Evolutionary conservation across 2,888 invertebrate genomes (phyloP).

Genomic region (Aphidius colemani): DNA sequence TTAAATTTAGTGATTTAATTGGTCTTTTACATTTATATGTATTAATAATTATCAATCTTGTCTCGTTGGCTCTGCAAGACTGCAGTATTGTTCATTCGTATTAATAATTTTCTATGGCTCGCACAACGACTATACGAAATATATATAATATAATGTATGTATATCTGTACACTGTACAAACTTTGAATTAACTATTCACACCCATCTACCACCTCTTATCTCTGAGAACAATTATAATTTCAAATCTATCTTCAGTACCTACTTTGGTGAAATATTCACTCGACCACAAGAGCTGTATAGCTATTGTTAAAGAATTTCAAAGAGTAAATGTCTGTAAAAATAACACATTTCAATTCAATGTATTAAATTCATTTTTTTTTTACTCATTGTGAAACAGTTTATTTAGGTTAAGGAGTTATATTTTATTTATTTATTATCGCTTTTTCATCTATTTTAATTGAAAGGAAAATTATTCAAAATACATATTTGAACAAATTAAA

Average conservation of each 20-base stretch:
- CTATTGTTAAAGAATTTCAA: no score
- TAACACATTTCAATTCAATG: no score
- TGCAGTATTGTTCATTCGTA: conserved; percentile 17
- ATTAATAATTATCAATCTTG: conserved; percentile 3
- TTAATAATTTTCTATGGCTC: conserved; percentile 11
- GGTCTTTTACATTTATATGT: conserved; percentile 2
- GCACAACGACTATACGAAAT: not conserved
- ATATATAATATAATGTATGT: not conserved
- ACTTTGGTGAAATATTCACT: not conserved
- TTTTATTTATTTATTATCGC: no score
- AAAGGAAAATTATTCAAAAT: no score
- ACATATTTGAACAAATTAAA: no score
- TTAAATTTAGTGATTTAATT: conserved; percentile 26
- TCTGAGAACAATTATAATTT: conserved; percentile 11
- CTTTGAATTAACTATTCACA: conserved; percentile 10
- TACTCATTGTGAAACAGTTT: no score
- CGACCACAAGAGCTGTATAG: conserved; percentile 1
- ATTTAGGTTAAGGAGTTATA: no score
- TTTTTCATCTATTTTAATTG: no score
- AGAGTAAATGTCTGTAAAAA: no score
- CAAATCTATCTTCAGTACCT: not conserved
- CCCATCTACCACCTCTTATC: not conserved
- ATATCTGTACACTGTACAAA: not conserved
- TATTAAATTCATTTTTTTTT: no score
- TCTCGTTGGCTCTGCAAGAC: not conserved